Evolutionary conservation across 2,888 invertebrate species (phyloP).

Genomic region (Campopleginae sp.): DNA sequence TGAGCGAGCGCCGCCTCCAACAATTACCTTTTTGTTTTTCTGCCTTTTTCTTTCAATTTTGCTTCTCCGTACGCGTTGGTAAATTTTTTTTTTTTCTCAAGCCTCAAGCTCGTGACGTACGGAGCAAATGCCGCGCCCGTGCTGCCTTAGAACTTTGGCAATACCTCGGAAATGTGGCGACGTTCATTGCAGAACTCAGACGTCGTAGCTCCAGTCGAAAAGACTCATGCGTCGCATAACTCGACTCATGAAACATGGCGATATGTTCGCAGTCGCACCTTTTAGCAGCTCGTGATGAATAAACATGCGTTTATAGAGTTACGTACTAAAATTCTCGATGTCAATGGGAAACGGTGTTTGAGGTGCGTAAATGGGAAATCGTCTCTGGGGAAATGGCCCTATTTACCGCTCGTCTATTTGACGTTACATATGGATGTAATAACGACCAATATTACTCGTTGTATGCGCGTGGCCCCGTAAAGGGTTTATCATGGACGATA

Average conservation of each 20-base stretch:
- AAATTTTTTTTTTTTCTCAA: not conserved
- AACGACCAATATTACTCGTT: conserved; percentile 45
- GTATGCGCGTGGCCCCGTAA: conserved; percentile 16
- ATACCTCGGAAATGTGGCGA: not conserved
- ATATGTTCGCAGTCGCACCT: not conserved
- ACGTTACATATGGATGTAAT: conserved; percentile 40
- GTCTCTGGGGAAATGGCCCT: conserved; percentile 11
- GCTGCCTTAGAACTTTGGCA: not conserved
- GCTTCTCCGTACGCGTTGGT: not conserved
- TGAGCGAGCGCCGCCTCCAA: not conserved
- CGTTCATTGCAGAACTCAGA: not conserved
- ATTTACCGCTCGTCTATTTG: conserved; percentile 39
- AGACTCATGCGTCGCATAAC: not conserved
- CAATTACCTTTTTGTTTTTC: not conserved
- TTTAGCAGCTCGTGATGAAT: conserved; percentile 6
- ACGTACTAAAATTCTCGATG: not conserved
- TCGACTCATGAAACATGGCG: not conserved
- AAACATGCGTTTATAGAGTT: not conserved
- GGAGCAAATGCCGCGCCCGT: not conserved
- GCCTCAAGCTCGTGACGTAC: not conserved
- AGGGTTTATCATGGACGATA: not conserved
- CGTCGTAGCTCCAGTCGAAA: not conserved
- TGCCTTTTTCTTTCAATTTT: not conserved
- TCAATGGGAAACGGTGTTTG: conserved; percentile 17
- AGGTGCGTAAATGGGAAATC: conserved; percentile 34